A percentile compares a stretch with the other conserved stretches of the same genome.
These are phyloP conservation scores for Todiramphus saurophagus DNA, from an alignment of 2,113 vertebrate genomes.

Conservation along the genomic window DNA sequence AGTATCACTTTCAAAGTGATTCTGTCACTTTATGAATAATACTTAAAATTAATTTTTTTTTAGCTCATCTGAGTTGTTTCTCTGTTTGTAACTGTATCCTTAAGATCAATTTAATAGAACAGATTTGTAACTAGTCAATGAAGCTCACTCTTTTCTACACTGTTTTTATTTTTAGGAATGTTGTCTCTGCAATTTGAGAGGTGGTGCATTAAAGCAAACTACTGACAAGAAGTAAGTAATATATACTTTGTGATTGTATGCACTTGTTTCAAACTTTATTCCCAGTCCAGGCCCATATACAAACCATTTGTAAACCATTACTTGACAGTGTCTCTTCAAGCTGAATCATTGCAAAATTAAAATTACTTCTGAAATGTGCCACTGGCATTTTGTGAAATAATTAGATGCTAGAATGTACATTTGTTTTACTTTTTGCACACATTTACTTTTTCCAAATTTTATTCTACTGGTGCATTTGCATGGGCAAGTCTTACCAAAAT, in stretches of 20 bases:
- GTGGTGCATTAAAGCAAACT: constrained; percentile 94
- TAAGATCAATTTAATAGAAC: not conserved
- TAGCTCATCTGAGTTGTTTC: not conserved
- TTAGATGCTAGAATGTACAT: not conserved
- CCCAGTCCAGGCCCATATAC: not conserved
- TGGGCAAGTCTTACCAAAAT: constrained; percentile 6
- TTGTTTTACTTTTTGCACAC: constrained; percentile 2
- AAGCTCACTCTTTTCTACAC: not conserved
- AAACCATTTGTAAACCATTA: not conserved
- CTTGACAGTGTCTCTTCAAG: not conserved
- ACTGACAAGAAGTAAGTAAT: constrained; percentile 88
- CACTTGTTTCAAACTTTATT: not conserved
- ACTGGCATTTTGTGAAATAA: not conserved
- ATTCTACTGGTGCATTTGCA: constrained; percentile 10
- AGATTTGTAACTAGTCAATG: not conserved
- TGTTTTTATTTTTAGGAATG: constrained; percentile 86
- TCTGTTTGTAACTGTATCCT: not conserved
- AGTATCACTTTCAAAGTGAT: not conserved
- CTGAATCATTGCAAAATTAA: not conserved
- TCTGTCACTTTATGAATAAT: not conserved
- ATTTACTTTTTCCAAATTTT: not conserved
- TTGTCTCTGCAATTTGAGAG: constrained; percentile 95
- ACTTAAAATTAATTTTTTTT: not conserved
- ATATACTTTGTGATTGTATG: not conserved
- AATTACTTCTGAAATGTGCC: not conserved